These are phyloP conservation scores for Suricata suricatta DNA, from an alignment of 2,113 vertebrate genomes.

Conservation along the genomic window DNA sequence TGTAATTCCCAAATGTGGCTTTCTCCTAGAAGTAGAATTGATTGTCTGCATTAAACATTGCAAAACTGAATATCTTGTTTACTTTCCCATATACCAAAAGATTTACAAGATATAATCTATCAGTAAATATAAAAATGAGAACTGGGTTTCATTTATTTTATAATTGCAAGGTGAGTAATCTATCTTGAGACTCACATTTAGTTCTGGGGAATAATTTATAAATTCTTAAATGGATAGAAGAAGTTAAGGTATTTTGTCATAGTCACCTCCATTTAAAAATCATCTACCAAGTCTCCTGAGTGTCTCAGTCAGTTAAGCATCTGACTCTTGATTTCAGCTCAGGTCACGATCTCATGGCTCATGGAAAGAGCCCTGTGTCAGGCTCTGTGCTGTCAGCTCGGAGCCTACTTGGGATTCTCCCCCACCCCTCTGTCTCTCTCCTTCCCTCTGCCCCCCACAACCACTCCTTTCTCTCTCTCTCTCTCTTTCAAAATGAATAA, in stretches of 20 bases:
- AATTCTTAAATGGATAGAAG: background rate
- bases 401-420: too few relatives aligned
- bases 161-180: background rate
- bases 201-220: conserved; percentile 21
- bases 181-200: background rate
- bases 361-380: too few relatives aligned
- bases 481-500: too few relatives aligned
- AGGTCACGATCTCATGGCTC: too few relatives aligned
- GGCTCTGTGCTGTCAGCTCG: too few relatives aligned
- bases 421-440: too few relatives aligned
- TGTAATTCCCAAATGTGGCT: background rate
- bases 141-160: conserved; percentile 11
- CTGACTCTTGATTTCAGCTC: too few relatives aligned
- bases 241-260: background rate
- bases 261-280: conserved; percentile 3
- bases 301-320: too few relatives aligned
- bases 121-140: conserved; percentile 3
- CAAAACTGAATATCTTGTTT: conserved; percentile 9
- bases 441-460: too few relatives aligned
- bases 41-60: background rate
- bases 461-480: too few relatives aligned
- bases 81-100: background rate
- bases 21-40: background rate
- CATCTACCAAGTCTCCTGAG: too few relatives aligned
- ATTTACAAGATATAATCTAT: background rate